phyloP scores from a whole-genome alignment of 2,888 invertebrate genomes.

The Anoncus sp. region DNA sequence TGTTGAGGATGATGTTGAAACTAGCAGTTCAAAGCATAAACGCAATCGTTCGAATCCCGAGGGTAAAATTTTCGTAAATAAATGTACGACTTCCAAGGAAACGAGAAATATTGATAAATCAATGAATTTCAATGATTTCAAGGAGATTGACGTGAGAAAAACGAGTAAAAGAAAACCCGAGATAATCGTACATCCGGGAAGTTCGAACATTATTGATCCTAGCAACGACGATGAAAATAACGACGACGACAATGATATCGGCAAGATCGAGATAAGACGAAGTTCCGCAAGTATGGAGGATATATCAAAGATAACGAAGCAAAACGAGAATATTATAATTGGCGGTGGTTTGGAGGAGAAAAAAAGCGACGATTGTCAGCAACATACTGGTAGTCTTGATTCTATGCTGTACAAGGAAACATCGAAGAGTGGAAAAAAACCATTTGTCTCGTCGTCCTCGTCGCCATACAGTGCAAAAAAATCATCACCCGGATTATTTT shows the following conservation, averaged over 20 bases:
- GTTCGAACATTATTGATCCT: slow-evolving; percentile 69
- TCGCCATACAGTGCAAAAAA: slow-evolving; percentile 78
- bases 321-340: slow-evolving; percentile 73
- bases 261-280: slow-evolving; percentile 79
- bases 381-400: slow-evolving; percentile 80
- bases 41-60: slow-evolving; percentile 80
- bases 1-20: slow-evolving; percentile 57
- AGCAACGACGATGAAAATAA: slow-evolving; percentile 67
- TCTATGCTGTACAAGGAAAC: slow-evolving; percentile 80
- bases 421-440: slow-evolving; percentile 71
- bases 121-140: slow-evolving; percentile 72
- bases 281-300: slow-evolving; percentile 82
- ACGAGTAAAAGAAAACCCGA: slow-evolving; percentile 71
- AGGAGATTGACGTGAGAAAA: slow-evolving; percentile 75
- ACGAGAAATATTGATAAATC: slow-evolving; percentile 60
- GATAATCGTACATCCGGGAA: slow-evolving; percentile 76
- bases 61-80: slow-evolving; percentile 69
- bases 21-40: slow-evolving; percentile 72
- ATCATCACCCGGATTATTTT: slow-evolving; percentile 77
- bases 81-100: slow-evolving; percentile 57
- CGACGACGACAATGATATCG: slow-evolving; percentile 70
- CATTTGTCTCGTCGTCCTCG: slow-evolving; percentile 63
- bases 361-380: slow-evolving; percentile 75
- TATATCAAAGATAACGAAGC: slow-evolving; percentile 81
- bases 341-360: slow-evolving; percentile 77